These are phyloP conservation scores for Epirrhoe tristata DNA, from an alignment of 2,888 invertebrate genomes.

Conservation along the genomic window DNA sequence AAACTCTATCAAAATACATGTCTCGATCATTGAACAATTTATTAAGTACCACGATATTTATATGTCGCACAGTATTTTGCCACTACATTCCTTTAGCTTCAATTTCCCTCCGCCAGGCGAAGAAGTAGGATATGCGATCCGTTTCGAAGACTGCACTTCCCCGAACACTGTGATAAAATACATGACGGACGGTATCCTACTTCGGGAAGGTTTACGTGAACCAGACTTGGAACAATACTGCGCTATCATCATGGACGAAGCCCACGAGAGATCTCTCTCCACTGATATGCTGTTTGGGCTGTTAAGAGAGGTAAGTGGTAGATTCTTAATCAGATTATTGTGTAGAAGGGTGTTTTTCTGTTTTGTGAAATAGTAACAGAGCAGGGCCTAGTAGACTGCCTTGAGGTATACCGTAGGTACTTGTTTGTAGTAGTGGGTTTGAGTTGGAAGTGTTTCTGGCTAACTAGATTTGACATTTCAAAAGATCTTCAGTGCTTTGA, in stretches of 20 bases:
- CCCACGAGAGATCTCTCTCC: conserved; percentile 98
- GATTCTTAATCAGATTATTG: neutral
- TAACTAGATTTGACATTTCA: too few relatives aligned
- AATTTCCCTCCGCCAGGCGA: conserved; percentile 83
- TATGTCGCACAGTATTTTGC: too few relatives aligned
- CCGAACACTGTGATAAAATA: conserved; percentile 98
- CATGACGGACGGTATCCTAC: conserved; percentile 99
- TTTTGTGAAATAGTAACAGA: conserved; percentile 4
- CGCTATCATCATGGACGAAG: conserved; percentile 99
- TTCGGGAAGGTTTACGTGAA: conserved; percentile 97
- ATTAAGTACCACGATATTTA: too few relatives aligned
- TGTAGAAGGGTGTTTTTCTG: neutral
- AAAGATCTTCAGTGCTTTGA: too few relatives aligned
- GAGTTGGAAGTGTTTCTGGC: too few relatives aligned
- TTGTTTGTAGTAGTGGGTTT: too few relatives aligned
- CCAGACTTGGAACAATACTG: conserved; percentile 98
- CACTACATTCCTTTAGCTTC: too few relatives aligned
- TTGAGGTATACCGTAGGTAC: neutral
- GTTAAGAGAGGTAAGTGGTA: conserved; percentile 91
- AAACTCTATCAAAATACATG: too few relatives aligned
- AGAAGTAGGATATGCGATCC: conserved; percentile 99
- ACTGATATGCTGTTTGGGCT: conserved; percentile 99
- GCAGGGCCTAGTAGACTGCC: conserved; percentile 1
- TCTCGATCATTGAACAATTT: too few relatives aligned
- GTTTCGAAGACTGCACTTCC: conserved; percentile 99